These are phyloP conservation scores for Meloidogyne hapla DNA, from an alignment of 1,140 invertebrate species.

Conservation along the genomic window DNA sequence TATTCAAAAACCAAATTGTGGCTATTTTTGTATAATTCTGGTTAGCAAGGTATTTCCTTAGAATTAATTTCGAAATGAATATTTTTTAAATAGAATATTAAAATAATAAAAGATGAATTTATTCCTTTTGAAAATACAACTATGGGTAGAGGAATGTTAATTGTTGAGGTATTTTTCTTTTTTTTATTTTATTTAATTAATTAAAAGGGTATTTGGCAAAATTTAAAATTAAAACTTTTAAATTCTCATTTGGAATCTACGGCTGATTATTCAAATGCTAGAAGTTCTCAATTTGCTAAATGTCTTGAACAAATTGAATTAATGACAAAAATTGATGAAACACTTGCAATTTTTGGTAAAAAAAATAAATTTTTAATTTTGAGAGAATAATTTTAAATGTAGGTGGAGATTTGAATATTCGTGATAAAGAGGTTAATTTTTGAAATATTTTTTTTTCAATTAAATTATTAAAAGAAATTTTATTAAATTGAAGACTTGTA, in stretches of 20 bases:
- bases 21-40: slow-evolving; percentile 52
- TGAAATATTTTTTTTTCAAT: too few species aligned
- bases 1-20: slow-evolving; percentile 26
- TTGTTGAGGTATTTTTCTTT: slow-evolving; percentile 64
- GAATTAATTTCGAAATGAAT: background rate
- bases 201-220: slow-evolving; percentile 36
- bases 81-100: slow-evolving; percentile 39
- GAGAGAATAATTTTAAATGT: background rate
- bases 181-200: background rate
- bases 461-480: too few species aligned
- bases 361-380: slow-evolving; percentile 1
- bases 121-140: slow-evolving; percentile 44
- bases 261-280: slow-evolving; percentile 33
- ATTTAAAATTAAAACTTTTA: slow-evolving; percentile 43
- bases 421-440: slow-evolving; percentile 42
- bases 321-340: slow-evolving; percentile 9
- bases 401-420: slow-evolving; percentile 42
- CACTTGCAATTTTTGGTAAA: slow-evolving; percentile 36
- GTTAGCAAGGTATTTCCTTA: slow-evolving; percentile 35
- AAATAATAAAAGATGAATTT: slow-evolving; percentile 40
- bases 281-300: slow-evolving; percentile 42
- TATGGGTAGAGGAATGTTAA: slow-evolving; percentile 47
- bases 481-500: too few species aligned
- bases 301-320: slow-evolving; percentile 48
- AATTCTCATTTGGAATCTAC: slow-evolving; percentile 56